These are phyloP conservation scores for Podocnemis expansa DNA, from an alignment of 2,113 vertebrate species.

Conservation along the genomic window DNA sequence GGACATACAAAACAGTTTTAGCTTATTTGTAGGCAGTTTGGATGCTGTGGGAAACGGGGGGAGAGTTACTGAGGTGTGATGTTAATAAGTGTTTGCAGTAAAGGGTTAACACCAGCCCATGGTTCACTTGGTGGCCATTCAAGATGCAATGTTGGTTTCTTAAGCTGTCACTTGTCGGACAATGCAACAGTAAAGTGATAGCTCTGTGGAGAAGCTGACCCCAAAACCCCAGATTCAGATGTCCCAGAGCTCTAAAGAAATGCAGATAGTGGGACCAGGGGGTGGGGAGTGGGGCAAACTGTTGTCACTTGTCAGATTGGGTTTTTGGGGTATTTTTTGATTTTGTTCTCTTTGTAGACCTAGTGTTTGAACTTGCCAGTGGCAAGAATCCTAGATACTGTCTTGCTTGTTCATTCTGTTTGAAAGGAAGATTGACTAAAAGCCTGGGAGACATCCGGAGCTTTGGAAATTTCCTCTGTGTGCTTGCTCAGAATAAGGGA, in stretches of 20 bases:
- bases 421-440: background rate
- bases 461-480: background rate
- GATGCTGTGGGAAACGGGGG: background rate
- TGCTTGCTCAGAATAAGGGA: background rate
- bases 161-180: background rate
- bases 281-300: too few species aligned
- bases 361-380: background rate
- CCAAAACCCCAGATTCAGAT: accelerated
- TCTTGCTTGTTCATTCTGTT: background rate
- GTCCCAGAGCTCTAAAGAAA: background rate
- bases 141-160: background rate
- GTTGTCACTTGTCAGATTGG: background rate
- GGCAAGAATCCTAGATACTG: background rate
- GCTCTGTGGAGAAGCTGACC: background rate
- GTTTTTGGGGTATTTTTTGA: too few species aligned
- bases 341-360: background rate
- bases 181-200: background rate
- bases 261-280: background rate
- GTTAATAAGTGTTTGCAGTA: background rate
- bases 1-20: background rate
- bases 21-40: background rate
- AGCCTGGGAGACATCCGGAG: background rate
- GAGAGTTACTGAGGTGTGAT: background rate
- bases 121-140: accelerated
- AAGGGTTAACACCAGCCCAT: background rate